A percentile compares a stretch with the other conserved stretches of the same genome.
Evolutionary conservation across 92 coral and sea anemone genomes (phyloP).

Genomic region (Paragorgia papillata): DNA sequence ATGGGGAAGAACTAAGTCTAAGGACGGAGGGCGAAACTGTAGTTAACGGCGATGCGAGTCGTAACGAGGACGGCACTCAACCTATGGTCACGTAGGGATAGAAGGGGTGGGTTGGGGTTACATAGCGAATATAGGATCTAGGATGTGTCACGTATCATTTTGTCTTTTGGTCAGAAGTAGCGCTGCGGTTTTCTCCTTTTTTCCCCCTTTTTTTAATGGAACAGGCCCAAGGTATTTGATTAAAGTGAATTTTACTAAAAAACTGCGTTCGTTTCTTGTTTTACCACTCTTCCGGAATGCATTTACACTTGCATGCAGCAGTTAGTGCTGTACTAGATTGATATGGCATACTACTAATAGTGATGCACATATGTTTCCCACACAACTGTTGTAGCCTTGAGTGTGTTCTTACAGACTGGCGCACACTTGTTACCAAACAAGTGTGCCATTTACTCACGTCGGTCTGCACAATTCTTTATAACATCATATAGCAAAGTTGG

Average conservation of each 20-base stretch:
- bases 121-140: too few species aligned
- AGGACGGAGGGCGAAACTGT: slow-evolving; percentile 30
- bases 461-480: too few species aligned
- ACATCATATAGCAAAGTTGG: too few species aligned
- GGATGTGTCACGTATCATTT: neutral
- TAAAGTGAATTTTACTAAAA: slow-evolving; percentile 42
- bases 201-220: slow-evolving; percentile 9
- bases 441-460: too few species aligned
- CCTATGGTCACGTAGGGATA: slow-evolving; percentile 38
- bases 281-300: neutral
- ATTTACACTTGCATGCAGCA: too few species aligned
- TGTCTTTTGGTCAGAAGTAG: neutral
- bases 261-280: neutral
- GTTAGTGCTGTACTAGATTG: too few species aligned
- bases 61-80: slow-evolving; percentile 4
- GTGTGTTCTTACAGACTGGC: too few species aligned
- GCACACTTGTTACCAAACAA: too few species aligned
- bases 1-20: neutral
- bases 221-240: slow-evolving; percentile 25
- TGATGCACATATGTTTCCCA: too few species aligned
- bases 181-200: neutral
- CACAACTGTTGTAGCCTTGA: too few species aligned
- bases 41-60: slow-evolving; percentile 11
- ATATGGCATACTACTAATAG: too few species aligned
- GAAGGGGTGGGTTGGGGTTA: slow-evolving; percentile 6